Evolutionary conservation across 2,797 vertebrate species (phyloP).

Genomic region (Hoplostethus mediterraneus): DNA sequence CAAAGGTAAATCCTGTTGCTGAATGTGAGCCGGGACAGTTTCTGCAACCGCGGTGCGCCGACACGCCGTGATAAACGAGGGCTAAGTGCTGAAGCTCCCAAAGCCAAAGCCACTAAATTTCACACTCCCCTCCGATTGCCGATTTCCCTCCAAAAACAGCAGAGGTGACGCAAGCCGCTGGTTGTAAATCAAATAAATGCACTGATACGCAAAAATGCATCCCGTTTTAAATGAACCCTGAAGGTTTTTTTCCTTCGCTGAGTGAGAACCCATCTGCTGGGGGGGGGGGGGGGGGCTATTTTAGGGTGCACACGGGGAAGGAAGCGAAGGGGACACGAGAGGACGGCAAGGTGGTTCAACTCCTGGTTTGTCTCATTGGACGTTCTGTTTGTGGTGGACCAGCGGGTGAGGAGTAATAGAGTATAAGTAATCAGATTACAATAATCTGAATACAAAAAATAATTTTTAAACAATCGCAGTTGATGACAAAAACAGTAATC

Average conservation of each 20-base stretch:
- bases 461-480: not conserved
- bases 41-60: constrained; percentile 48
- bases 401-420: not conserved
- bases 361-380: not conserved
- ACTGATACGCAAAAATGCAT: constrained; percentile 58
- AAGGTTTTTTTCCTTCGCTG: constrained; percentile 41
- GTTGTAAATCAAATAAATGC: constrained; percentile 75
- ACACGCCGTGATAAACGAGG: constrained; percentile 75
- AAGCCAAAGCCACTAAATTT: constrained; percentile 68
- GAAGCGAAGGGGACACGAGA: not conserved
- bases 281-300: constrained; percentile 42
- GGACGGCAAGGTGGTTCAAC: not conserved
- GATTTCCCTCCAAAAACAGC: constrained; percentile 70
- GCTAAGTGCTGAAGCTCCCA: constrained; percentile 72
- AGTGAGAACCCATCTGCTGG: constrained; percentile 62
- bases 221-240: constrained; percentile 57
- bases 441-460: not conserved
- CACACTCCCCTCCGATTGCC: constrained; percentile 57
- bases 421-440: not conserved
- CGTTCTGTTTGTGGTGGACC: not conserved
- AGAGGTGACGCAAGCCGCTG: constrained; percentile 30
- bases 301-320: constrained; percentile 33
- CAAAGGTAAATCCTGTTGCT: constrained; percentile 79
- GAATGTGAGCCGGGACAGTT: constrained; percentile 72
- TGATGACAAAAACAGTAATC: not conserved